Conservation (phyloP, 2,888 invertebrate genomes). For the Dysmachus trigonus region DNA sequence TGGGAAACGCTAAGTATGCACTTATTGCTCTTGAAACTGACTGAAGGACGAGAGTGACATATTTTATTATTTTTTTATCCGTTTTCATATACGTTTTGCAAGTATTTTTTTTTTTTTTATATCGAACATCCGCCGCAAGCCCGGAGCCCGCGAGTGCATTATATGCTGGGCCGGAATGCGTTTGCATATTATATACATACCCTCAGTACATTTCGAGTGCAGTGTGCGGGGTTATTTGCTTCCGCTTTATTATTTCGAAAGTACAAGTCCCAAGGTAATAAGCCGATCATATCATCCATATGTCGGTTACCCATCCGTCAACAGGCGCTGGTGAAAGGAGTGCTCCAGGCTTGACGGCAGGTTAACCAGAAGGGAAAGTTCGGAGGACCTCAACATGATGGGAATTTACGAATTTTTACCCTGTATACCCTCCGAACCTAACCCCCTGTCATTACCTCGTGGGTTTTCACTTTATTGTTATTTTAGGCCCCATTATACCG, state of each 20-base stretch:
- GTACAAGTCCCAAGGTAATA: conserved; percentile 16
- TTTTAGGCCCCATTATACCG: conserved; percentile 16
- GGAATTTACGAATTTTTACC: no score
- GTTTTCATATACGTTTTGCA: not conserved
- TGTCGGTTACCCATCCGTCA: conserved; percentile 40
- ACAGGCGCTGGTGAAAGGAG: not conserved
- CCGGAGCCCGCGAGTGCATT: no score
- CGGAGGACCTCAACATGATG: not conserved
- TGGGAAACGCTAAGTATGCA: conserved; percentile 10
- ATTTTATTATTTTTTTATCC: not conserved
- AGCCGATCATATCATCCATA: conserved; percentile 40
- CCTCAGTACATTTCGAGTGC: not conserved
- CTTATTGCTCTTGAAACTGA: conserved; percentile 9
- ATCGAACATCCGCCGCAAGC: conserved; percentile 2
- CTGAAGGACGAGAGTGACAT: conserved; percentile 22
- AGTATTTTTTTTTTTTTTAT: not conserved
- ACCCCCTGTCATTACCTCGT: conserved; percentile 22
- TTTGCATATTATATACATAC: not conserved
- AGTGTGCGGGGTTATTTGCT: not conserved
- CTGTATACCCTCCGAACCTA: not conserved
- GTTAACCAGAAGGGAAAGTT: not conserved
- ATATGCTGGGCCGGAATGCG: not conserved
- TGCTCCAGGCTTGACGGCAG: not conserved
- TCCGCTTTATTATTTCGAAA: not conserved
- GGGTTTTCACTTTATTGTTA: conserved; percentile 30